A percentile compares a stretch with the other conserved stretches of the same genome.
Conservation (phyloP, 2,113 vertebrate genomes). For the Sapajus apella region DNA sequence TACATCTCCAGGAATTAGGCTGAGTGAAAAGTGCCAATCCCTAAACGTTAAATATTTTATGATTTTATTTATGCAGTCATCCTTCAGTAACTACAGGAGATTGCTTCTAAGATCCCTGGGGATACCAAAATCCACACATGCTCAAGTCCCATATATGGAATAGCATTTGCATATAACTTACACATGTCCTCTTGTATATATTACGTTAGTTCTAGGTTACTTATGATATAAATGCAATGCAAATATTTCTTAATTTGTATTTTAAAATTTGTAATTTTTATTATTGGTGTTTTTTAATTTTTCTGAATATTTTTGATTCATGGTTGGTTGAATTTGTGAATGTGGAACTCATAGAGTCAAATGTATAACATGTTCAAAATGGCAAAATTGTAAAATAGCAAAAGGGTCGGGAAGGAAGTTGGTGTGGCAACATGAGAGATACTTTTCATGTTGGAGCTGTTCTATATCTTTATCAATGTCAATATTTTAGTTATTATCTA, state of each 20-base stretch:
- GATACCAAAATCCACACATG: not conserved
- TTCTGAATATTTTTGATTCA: not conserved
- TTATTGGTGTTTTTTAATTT: not conserved
- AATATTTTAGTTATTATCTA: not conserved
- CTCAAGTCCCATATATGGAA: not conserved
- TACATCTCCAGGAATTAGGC: not conserved
- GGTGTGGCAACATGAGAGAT: not conserved
- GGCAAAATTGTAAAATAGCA: not conserved
- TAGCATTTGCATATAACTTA: not conserved
- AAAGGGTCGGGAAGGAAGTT: not conserved
- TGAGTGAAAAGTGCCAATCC: not conserved
- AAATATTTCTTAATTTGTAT: not conserved
- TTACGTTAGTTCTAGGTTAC: not conserved
- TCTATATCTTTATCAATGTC: not conserved
- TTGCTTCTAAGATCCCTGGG: not conserved
- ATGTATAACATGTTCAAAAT: not conserved
- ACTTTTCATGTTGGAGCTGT: not conserved
- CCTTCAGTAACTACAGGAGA: too few species aligned
- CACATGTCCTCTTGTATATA: not conserved
- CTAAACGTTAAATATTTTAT: not conserved
- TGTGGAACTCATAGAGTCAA: not conserved
- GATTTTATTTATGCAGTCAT: not conserved
- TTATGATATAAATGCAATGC: not conserved
- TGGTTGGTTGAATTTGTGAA: not conserved
- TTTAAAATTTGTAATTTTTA: not conserved